Conservation (phyloP, 2,888 invertebrate genomes). For the Chymomyza amoena region DNA sequence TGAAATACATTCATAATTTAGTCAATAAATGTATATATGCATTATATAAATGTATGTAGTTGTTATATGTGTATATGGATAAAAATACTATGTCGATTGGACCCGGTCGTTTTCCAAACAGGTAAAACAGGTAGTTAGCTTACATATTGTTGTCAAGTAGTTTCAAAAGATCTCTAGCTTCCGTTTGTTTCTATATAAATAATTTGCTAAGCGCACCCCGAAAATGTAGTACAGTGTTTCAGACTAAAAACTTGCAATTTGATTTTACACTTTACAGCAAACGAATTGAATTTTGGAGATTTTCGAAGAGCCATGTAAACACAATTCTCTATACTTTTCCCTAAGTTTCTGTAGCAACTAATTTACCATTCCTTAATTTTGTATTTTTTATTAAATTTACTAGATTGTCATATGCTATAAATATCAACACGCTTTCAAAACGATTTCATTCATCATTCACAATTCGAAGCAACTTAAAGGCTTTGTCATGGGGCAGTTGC, state of each 20-base stretch:
- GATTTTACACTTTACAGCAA: too few relatives aligned
- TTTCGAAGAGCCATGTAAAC: background rate
- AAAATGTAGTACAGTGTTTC: too few relatives aligned
- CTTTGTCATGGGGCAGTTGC: slow-evolving; percentile 35
- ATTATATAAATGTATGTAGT: slow-evolving; percentile 2
- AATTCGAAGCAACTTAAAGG: slow-evolving; percentile 38
- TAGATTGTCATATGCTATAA: slow-evolving; percentile 73
- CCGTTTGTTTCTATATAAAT: background rate
- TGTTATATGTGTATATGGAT: slow-evolving; percentile 17
- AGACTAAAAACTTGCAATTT: background rate
- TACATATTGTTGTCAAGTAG: background rate
- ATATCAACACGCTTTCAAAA: slow-evolving; percentile 2
- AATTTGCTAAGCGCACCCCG: too few relatives aligned
- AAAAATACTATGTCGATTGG: slow-evolving; percentile 2
- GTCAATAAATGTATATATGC: slow-evolving; percentile 4
- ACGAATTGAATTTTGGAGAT: background rate
- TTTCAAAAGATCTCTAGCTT: slow-evolving; percentile 1
- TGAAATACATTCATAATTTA: background rate
- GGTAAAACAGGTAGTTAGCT: slow-evolving; percentile 42
- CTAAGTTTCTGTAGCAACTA: background rate
- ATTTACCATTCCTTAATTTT: background rate
- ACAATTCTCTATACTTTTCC: background rate
- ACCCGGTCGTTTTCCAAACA: slow-evolving; percentile 66
- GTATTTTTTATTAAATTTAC: slow-evolving; percentile 50
- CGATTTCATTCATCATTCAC: slow-evolving; percentile 17